Percentiles rank a stretch among this genome's conserved stretches.
These are phyloP conservation scores for Sipha flava DNA, from an alignment of 1,140 invertebrate genomes.

Conservation along the genomic window DNA sequence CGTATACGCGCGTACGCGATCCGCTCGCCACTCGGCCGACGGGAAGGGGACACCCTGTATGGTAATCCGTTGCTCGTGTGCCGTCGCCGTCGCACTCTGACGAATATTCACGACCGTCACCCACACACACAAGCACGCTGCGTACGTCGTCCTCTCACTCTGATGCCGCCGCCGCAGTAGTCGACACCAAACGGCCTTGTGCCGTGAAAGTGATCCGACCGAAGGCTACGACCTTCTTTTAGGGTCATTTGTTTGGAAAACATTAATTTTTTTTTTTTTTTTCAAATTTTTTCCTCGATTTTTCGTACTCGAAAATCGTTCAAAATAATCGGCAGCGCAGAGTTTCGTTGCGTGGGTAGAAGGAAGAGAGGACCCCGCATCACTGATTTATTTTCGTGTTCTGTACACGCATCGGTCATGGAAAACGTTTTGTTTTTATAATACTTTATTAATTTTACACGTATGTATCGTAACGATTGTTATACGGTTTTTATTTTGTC, in stretches of 20 bases:
- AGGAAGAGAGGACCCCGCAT: no score
- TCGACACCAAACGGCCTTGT: constrained; percentile 24
- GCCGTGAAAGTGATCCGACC: constrained; percentile 22
- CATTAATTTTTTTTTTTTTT: not conserved
- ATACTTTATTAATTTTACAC: no score
- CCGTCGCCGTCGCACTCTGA: not conserved
- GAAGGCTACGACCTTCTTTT: constrained; percentile 26
- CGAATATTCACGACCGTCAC: constrained; percentile 24
- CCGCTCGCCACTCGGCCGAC: not conserved
- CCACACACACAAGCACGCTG: not conserved
- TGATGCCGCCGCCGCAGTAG: not conserved
- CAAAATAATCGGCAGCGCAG: no score
- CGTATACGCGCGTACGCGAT: no score
- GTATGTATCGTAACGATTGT: no score
- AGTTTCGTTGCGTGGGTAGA: no score
- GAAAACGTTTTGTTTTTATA: no score
- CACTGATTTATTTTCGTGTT: no score
- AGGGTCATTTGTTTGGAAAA: constrained; percentile 18
- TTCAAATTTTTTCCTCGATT: not conserved
- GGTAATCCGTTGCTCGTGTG: not conserved
- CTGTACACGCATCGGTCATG: no score
- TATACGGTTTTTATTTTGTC: no score
- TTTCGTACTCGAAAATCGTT: not conserved
- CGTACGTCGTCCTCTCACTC: not conserved
- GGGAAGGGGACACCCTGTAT: not conserved